A percentile compares a stretch with the other conserved stretches of the same genome.
phyloP scores from a whole-genome alignment of 2,113 vertebrate species.

The Trematocara stigmaticum region DNA sequence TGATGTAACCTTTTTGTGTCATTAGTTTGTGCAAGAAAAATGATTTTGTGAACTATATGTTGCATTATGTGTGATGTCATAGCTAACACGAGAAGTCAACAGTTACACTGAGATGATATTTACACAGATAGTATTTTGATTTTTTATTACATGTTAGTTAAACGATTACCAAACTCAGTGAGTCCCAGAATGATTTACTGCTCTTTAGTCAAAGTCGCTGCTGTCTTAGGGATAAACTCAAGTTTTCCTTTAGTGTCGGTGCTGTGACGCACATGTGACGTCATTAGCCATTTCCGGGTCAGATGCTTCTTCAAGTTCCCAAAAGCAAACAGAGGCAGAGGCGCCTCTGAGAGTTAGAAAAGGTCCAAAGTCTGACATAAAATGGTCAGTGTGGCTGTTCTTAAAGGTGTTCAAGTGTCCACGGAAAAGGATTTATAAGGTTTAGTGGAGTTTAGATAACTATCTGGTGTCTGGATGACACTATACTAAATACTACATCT shows the following conservation, averaged over 20 bases:
- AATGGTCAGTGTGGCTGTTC: background rate
- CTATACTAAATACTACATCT: accelerated
- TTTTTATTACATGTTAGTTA: background rate
- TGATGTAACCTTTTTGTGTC: background rate
- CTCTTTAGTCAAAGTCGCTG: background rate
- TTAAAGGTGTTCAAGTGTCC: background rate
- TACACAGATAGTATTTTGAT: background rate
- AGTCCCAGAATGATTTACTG: background rate
- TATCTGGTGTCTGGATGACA: background rate
- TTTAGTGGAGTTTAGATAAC: background rate
- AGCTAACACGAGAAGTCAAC: background rate
- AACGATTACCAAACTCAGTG: background rate
- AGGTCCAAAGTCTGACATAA: background rate
- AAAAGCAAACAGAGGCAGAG: background rate
- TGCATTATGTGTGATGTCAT: background rate
- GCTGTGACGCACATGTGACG: background rate
- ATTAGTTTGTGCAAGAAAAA: background rate
- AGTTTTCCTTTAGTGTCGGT: background rate
- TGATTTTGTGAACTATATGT: background rate
- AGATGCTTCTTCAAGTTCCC: background rate
- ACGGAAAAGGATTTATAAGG: background rate
- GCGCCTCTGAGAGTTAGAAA: background rate
- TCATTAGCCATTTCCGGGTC: background rate
- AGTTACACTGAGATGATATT: background rate
- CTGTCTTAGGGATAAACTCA: background rate